These are phyloP conservation scores for Pangasius sanitwongsei DNA, from an alignment of 2,797 vertebrate genomes.

Conservation along the genomic window DNA sequence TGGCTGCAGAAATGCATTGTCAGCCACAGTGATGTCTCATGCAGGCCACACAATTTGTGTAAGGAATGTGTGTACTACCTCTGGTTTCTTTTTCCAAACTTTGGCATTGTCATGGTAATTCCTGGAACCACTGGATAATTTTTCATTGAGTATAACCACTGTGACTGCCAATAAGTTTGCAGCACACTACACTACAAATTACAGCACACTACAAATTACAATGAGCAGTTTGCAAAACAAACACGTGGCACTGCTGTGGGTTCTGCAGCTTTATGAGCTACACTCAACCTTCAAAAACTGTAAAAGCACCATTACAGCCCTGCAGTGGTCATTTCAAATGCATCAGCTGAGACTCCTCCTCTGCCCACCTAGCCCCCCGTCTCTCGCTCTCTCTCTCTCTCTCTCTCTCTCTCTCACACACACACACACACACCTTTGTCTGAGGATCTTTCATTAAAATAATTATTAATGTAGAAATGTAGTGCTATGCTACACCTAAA, in stretches of 20 bases:
- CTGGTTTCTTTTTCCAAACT: not conserved
- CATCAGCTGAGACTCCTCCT: slow-evolving; percentile 26
- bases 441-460: not conserved
- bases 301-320: slow-evolving; percentile 9
- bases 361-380: not conserved
- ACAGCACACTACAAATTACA: slow-evolving; percentile 25
- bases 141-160: not conserved
- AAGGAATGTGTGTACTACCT: not conserved
- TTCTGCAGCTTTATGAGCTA: slow-evolving; percentile 28
- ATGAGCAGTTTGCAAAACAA: slow-evolving; percentile 26
- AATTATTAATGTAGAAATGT: not conserved
- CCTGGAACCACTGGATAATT: not conserved
- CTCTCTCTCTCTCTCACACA: not conserved
- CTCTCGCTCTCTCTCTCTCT: not conserved
- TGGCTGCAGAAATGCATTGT: not conserved
- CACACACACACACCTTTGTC: not conserved
- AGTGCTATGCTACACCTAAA: not conserved
- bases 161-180: not conserved
- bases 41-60: not conserved
- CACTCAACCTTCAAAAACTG: slow-evolving; percentile 16
- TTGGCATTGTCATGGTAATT: not conserved
- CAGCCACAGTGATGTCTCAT: not conserved
- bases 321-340: slow-evolving; percentile 20
- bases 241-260: slow-evolving; percentile 23
- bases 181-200: not conserved